Base-by-base conservation (phyloP, 2,888 invertebrate species). In the Conus canariensis region DNA sequence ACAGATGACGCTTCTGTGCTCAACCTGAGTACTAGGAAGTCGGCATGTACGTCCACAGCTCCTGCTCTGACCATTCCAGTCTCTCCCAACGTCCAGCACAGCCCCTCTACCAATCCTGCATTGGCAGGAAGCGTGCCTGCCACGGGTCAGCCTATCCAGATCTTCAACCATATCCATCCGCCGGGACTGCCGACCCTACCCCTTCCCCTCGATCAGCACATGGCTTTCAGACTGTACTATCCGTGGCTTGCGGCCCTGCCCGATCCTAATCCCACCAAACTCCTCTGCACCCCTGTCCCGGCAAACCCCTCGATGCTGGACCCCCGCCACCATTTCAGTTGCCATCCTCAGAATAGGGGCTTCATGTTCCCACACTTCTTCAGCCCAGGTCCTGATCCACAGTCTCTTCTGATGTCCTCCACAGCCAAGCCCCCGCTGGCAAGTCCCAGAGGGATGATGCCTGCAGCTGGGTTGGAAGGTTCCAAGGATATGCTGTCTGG, bases 121-220 rank as follows among this genome's bases (percentile, higher is more conserved):
- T 0, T 25, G 14, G n/a, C 59, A n/a, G 60, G 60, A 2, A 60
- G 59, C 60, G 59, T 60, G 25, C 59, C 85, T 10, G 60, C 56
- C 80, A 67, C 88, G 22, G 88, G 92, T 3, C 93, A 93, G 59
- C 93, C 93, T 5, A 91, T 93, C 45, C 93, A 93, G 87, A 92
- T 93, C n/a, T 92, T 93, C 88, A 93, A 94, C 82, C 93, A 92
- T 85, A 92, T 93, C 45, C 93, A 93, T 60, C 87, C 87, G 8
- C 87, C 87, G 3, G 74, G 87, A 9, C 88, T 93, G 4, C 93
- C 93, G 5, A 90, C 93, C 10, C 90, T 93, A 16, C 92, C 94
- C 4, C 80, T 94, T 9, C 91, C 93, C 8, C 83, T 93, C 5
- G 93, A 94, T 80, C 92, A 92, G 90, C 91, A 91, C 14, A 88